phyloP scores from a whole-genome alignment of 1,140 invertebrate species.

The Wiebesia pumilae region DNA sequence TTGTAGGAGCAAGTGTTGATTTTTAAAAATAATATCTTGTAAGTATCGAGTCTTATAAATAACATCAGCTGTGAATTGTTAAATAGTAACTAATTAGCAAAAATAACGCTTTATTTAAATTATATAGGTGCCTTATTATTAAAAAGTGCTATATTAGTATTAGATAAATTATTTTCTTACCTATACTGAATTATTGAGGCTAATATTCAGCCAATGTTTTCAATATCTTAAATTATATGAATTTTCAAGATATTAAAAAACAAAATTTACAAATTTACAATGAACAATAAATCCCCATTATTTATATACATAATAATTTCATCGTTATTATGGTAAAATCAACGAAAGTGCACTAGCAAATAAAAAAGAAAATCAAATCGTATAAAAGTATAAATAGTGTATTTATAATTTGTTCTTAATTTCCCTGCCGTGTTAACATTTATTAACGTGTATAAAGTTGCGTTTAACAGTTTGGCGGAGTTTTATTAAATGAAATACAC shows the following conservation, averaged over 20 bases:
- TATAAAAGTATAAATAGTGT: background rate
- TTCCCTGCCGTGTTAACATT: background rate
- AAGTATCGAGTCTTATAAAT: background rate
- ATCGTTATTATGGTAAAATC: background rate
- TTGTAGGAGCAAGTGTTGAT: background rate
- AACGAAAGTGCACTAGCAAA: background rate
- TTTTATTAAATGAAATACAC: too few relatives aligned
- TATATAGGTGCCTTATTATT: background rate
- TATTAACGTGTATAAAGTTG: background rate
- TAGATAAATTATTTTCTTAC: background rate
- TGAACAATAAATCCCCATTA: background rate
- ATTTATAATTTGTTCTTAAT: background rate
- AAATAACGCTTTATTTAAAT: background rate
- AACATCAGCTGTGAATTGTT: background rate
- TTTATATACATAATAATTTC: background rate
- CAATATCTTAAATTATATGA: background rate
- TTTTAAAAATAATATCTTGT: background rate
- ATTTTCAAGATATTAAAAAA: background rate
- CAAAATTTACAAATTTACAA: background rate
- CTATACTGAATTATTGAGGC: background rate
- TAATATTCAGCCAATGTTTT: background rate
- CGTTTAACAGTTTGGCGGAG: background rate
- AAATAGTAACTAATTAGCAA: background rate
- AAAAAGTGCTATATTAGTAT: background rate
- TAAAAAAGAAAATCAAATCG: too few relatives aligned